Base-by-base conservation (phyloP, 2,113 vertebrate genomes). In the Psittacara wagleri region DNA sequence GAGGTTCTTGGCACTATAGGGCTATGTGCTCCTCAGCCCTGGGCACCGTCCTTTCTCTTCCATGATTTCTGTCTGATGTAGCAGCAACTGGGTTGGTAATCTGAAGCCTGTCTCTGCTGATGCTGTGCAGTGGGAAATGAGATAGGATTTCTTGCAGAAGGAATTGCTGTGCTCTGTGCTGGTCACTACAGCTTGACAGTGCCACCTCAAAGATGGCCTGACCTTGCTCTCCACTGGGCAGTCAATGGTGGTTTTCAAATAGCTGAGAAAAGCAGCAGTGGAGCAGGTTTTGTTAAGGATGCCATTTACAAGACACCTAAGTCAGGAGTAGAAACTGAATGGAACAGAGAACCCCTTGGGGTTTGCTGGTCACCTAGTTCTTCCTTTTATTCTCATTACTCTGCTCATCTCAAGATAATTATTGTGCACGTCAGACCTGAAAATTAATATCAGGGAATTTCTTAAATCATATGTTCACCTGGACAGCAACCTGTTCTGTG, bases 1-100 rank as follows among this genome's bases (percentile, higher is more conserved):
- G 8, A 8, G 13, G 2, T 74, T 41, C 39, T 51, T 0, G 3
- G 39, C 17, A 33, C 61, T 51, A n/a, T 1, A 2, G 27, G 29
- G 24, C 35, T 43, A 20, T 28, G 39, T 20, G 1, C 15, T 41
- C 8, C 28, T 41, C 24, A 16, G 44, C 17, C 37, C n/a, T 1
- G 0, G 28, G 19, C 14, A 24, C 6, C 0, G 0, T 64, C 23
- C 17, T 51, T 62, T 63, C 48, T 43, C 25, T 27, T 59, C 57
- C 62, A 15, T 0, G 2, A 17, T 59, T 63, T 83, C 54, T 48
- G 37, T 31, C 54, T 75, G 46, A 10, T 5, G 3, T 27, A 35
- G 15, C 11, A 49, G 5, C 1, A 1, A 7, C 19, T n/a, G 2
- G 28, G 29, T 16, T 39, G 72, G 4, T 28, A 70, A 52, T 3